Percentiles rank a stretch among this genome's conserved stretches.
phyloP scores from a whole-genome alignment of 2,888 invertebrate species.

The Pachymerium ferrugineum region DNA sequence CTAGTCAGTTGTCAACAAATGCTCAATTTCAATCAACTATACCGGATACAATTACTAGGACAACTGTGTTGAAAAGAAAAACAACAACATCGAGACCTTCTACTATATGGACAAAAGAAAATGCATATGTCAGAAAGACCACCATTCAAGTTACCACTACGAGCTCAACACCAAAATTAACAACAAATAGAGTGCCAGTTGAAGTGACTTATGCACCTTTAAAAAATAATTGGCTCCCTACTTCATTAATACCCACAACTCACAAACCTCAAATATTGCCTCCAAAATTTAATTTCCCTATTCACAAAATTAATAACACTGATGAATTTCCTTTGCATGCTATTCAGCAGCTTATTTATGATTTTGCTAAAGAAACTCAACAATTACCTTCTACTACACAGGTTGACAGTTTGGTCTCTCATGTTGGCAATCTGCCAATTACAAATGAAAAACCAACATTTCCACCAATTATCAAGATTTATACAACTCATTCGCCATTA shows the following conservation, averaged over 20 bases:
- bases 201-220: background rate
- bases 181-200: background rate
- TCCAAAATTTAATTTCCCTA: background rate
- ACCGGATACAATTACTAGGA: background rate
- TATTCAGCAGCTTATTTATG: slow-evolving; percentile 30
- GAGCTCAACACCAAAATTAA: background rate
- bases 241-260: background rate
- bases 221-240: background rate
- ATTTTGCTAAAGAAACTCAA: slow-evolving; percentile 27
- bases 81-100: background rate
- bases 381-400: no score
- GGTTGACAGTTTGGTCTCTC: no score
- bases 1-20: slow-evolving; percentile 11
- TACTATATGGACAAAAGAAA: background rate
- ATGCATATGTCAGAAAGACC: background rate
- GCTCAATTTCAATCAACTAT: background rate
- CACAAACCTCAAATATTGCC: background rate
- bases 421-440: no score
- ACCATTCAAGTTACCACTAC: background rate
- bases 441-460: no score
- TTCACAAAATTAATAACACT: background rate
- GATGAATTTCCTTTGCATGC: slow-evolving; percentile 30
- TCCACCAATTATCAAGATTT: no score
- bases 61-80: background rate
- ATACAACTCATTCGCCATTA: no score